These are phyloP conservation scores for Drepana arcuata DNA, from an alignment of 1,140 invertebrate genomes.

Conservation along the genomic window DNA sequence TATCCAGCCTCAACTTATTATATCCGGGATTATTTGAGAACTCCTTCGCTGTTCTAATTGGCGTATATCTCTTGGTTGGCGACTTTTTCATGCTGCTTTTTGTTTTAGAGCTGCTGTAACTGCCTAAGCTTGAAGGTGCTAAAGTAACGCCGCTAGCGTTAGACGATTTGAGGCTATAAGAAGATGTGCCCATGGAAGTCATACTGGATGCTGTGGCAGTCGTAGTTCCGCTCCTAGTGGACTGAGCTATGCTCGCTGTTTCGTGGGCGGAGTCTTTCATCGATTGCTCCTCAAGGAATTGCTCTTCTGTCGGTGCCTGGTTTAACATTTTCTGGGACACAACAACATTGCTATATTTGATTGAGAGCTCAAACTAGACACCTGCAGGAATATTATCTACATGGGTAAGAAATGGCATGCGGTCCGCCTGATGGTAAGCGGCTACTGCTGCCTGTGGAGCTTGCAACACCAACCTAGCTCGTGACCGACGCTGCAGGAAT, in stretches of 20 bases:
- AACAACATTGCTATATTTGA: slow-evolving; percentile 1
- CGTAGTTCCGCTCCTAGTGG: slow-evolving; percentile 39
- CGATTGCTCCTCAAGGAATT: slow-evolving; percentile 47
- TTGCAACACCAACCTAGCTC: slow-evolving; percentile 77
- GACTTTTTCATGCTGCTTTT: slow-evolving; percentile 62
- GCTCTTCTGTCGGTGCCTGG: slow-evolving; percentile 56
- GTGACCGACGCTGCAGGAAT: too few species aligned
- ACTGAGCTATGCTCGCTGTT: slow-evolving; percentile 39
- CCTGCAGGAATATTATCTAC: neutral
- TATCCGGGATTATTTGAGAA: slow-evolving; percentile 52
- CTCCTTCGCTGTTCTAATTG: slow-evolving; percentile 41
- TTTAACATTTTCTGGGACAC: slow-evolving; percentile 55
- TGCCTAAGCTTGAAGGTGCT: slow-evolving; percentile 52
- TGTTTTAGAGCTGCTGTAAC: slow-evolving; percentile 48
- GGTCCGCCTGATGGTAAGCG: too few species aligned
- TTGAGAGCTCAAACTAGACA: too few species aligned
- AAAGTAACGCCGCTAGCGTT: slow-evolving; percentile 45
- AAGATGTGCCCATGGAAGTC: slow-evolving; percentile 53
- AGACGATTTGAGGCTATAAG: slow-evolving; percentile 55
- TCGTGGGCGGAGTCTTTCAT: slow-evolving; percentile 32
- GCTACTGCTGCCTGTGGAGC: too few species aligned
- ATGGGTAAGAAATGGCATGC: neutral
- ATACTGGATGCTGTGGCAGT: slow-evolving; percentile 48
- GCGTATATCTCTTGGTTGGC: slow-evolving; percentile 55
- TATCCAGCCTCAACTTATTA: slow-evolving; percentile 64